Conservation (phyloP, 2,888 invertebrate species). For the Cistogaster globosa region DNA sequence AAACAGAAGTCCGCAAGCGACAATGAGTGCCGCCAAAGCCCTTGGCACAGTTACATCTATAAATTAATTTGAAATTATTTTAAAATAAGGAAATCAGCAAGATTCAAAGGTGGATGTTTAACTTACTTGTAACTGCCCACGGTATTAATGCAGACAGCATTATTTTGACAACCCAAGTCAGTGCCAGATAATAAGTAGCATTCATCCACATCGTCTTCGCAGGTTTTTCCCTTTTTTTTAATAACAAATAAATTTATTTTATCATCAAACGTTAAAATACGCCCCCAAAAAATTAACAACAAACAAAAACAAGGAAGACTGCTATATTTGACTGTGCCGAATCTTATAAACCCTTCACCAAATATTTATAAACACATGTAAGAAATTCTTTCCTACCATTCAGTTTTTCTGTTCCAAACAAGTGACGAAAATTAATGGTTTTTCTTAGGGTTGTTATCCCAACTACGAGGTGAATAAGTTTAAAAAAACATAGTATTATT, state of each 20-base stretch:
- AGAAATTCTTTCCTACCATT: too few species aligned
- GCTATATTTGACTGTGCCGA: too few species aligned
- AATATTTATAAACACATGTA: too few species aligned
- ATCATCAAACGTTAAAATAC: slow-evolving; percentile 17
- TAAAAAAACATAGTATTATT: too few species aligned
- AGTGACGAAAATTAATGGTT: too few species aligned
- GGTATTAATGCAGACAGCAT: slow-evolving; percentile 91
- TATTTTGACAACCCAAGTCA: slow-evolving; percentile 95
- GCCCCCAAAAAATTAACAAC: slow-evolving; percentile 48
- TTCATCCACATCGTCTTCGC: slow-evolving; percentile 93
- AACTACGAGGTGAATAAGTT: too few species aligned
- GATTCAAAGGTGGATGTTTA: not conserved
- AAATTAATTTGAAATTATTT: slow-evolving; percentile 30
- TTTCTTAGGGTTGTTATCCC: too few species aligned
- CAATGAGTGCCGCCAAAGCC: slow-evolving; percentile 94
- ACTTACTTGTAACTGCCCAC: slow-evolving; percentile 90
- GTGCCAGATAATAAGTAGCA: slow-evolving; percentile 91
- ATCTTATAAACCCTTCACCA: too few species aligned
- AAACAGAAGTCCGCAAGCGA: slow-evolving; percentile 88
- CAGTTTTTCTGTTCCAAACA: too few species aligned
- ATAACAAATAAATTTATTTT: slow-evolving; percentile 19
- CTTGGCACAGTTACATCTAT: slow-evolving; percentile 89
- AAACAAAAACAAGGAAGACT: not conserved
- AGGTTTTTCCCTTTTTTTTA: slow-evolving; percentile 85
- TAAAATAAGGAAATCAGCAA: not conserved